A percentile compares a stretch with the other conserved stretches of the same genome.
These are phyloP conservation scores for Hyposoter dolosus DNA, from an alignment of 2,888 invertebrate species.

Conservation along the genomic window DNA sequence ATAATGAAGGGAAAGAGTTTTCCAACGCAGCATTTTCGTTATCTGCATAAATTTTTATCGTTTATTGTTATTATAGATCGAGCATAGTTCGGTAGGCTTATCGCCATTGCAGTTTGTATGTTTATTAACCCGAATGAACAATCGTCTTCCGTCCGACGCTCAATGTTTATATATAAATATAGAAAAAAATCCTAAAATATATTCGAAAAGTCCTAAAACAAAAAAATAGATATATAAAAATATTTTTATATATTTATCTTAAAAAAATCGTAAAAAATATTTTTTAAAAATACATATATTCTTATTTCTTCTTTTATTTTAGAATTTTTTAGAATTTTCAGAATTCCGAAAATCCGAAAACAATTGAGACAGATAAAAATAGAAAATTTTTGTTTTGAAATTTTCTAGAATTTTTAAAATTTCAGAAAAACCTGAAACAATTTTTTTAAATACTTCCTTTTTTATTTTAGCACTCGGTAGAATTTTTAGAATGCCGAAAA, in stretches of 20 bases:
- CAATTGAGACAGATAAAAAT: too few relatives aligned
- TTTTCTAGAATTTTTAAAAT: too few relatives aligned
- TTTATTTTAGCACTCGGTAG: too few relatives aligned
- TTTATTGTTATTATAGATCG: constrained; percentile 31
- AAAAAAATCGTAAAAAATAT: background rate
- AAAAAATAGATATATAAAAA: constrained; percentile 6
- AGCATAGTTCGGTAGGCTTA: constrained; percentile 47
- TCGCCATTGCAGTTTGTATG: constrained; percentile 59
- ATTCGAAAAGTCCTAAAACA: too few relatives aligned
- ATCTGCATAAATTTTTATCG: constrained; percentile 22
- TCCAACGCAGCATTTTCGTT: constrained; percentile 25
- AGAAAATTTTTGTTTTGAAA: too few relatives aligned
- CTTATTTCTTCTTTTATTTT: too few relatives aligned
- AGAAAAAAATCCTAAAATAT: background rate
- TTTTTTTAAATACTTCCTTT: too few relatives aligned
- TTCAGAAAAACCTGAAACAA: too few relatives aligned
- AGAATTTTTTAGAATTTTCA: too few relatives aligned
- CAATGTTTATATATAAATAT: constrained; percentile 54
- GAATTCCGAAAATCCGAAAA: too few relatives aligned
- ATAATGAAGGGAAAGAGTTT: background rate
- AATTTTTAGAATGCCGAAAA: too few relatives aligned
- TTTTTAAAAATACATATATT: too few relatives aligned
- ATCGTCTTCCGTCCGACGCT: constrained; percentile 62
- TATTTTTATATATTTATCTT: constrained; percentile 27
- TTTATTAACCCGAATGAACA: constrained; percentile 29